Evolutionary conservation across 1,140 invertebrate genomes (phyloP).

Genomic region (Asbolus verrucosus): DNA sequence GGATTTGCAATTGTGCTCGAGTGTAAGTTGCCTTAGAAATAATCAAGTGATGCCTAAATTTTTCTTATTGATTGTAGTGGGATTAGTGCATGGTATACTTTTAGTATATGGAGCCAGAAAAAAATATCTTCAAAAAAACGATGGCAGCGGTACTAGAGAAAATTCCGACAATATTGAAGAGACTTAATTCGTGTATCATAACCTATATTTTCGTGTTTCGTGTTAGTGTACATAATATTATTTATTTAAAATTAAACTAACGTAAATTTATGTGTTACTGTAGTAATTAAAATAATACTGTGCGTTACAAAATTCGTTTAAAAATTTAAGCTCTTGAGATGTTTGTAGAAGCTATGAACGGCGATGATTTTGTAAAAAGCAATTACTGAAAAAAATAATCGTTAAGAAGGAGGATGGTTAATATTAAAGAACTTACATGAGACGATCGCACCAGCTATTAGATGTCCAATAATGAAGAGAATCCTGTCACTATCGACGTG

Average conservation of each 20-base stretch:
- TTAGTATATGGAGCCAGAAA: slow-evolving; percentile 5
- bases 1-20: neutral
- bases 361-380: slow-evolving; percentile 50
- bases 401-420: slow-evolving; percentile 16
- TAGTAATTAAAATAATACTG: slow-evolving; percentile 36
- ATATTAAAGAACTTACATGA: slow-evolving; percentile 52
- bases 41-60: too few species aligned
- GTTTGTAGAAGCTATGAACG: slow-evolving; percentile 54
- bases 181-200: neutral
- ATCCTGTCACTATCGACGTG: slow-evolving; percentile 54
- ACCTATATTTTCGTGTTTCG: slow-evolving; percentile 1
- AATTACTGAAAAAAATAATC: slow-evolving; percentile 53
- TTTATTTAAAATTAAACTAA: slow-evolving; percentile 1
- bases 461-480: slow-evolving; percentile 57
- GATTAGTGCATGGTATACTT: slow-evolving; percentile 2
- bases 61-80: slow-evolving; percentile 10
- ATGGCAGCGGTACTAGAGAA: neutral
- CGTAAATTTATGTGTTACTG: too few species aligned
- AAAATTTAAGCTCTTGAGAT: slow-evolving; percentile 55
- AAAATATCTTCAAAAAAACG: neutral
- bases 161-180: slow-evolving; percentile 7
- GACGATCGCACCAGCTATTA: slow-evolving; percentile 50
- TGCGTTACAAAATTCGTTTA: slow-evolving; percentile 38
- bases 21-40: slow-evolving; percentile 5
- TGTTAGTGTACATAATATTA: slow-evolving; percentile 8